A percentile compares a stretch with the other conserved stretches of the same genome.
Conservation (phyloP, 2,888 invertebrate species). For the Allacma fusca region DNA sequence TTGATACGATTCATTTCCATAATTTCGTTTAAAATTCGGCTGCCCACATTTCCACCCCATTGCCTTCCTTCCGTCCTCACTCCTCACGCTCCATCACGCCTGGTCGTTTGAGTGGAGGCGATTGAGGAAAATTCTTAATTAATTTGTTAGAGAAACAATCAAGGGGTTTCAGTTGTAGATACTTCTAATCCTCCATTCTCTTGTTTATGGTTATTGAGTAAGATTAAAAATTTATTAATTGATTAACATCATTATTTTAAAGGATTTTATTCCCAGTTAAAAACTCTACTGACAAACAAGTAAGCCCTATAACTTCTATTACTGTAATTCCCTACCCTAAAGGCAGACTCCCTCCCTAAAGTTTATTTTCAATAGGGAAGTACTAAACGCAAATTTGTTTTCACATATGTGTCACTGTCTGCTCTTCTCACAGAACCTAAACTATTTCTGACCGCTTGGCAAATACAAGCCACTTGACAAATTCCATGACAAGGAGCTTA, state of each 20-base stretch:
- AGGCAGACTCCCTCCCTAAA: too few species aligned
- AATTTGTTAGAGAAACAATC: slow-evolving; percentile 7
- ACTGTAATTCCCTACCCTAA: too few species aligned
- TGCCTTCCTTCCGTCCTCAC: not conserved
- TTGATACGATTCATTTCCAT: slow-evolving; percentile 50
- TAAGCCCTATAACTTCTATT: too few species aligned
- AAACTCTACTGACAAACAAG: too few species aligned
- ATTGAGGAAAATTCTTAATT: slow-evolving; percentile 3
- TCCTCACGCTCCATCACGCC: not conserved
- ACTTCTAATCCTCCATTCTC: not conserved
- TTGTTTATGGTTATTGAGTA: not conserved
- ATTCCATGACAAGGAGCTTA: not conserved
- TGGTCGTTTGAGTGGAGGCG: not conserved
- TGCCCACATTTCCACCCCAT: slow-evolving; percentile 14
- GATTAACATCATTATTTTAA: too few species aligned
- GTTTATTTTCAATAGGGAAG: too few species aligned
- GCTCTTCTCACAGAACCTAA: too few species aligned
- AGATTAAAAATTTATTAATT: too few species aligned
- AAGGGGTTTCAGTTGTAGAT: not conserved
- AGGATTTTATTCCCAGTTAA: too few species aligned
- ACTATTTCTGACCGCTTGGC: not conserved
- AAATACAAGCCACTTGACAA: not conserved
- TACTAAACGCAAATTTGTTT: too few species aligned
- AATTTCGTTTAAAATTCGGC: slow-evolving; percentile 53
- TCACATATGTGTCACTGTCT: too few species aligned